phyloP scores from a whole-genome alignment of 2,113 vertebrate genomes.

The Scatophagus argus region DNA sequence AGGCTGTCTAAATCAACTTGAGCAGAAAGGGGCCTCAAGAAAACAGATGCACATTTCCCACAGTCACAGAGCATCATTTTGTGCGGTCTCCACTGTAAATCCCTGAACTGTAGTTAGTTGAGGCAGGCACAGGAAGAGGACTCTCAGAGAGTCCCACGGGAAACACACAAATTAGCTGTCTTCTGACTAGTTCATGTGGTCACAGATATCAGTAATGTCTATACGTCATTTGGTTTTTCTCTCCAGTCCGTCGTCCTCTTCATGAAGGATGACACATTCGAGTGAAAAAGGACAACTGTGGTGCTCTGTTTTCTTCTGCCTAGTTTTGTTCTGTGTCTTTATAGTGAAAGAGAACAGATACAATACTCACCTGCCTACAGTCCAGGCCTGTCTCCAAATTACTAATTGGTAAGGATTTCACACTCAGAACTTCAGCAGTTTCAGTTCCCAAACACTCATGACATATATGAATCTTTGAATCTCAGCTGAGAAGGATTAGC shows the following conservation, averaged over 20 bases:
- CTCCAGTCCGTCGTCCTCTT: neutral
- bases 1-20: neutral
- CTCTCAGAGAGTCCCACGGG: neutral
- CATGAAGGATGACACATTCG: neutral
- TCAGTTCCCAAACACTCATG: no score
- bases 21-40: neutral
- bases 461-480: no score
- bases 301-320: neutral
- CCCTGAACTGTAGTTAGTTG: neutral
- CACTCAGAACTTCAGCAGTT: no score
- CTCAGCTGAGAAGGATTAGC: no score
- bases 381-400: no score
- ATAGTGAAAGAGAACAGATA: no score
- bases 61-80: neutral
- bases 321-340: no score
- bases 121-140: conserved; percentile 1
- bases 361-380: no score
- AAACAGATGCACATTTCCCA: neutral
- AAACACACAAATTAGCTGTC: neutral
- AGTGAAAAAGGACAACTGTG: neutral
- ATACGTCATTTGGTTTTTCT: neutral
- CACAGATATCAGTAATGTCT: neutral
- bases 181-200: neutral
- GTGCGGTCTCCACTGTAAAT: neutral
- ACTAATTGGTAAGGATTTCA: no score